Evolutionary conservation across 30 jellyfish, hydroid and myxozoan genomes (phyloP).

Genomic region (Clytia hemisphaerica): DNA sequence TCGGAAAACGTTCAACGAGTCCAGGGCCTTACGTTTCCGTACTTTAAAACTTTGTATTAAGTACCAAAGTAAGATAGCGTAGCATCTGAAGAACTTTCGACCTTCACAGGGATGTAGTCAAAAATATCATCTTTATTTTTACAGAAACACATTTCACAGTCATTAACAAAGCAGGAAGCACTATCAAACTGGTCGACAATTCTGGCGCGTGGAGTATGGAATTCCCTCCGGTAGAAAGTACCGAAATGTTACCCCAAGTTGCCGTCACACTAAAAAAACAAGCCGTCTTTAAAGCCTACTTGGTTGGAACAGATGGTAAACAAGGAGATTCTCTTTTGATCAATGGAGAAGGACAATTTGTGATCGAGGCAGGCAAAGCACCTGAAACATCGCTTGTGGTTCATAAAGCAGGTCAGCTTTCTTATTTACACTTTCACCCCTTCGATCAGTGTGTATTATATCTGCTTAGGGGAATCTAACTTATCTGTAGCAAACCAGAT

Average conservation of each 20-base stretch:
- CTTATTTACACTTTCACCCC: not conserved
- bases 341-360: conserved; percentile 60
- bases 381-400: conserved; percentile 45
- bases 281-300: too few species aligned
- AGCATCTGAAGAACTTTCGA: too few species aligned
- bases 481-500: too few species aligned
- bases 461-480: too few species aligned
- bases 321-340: conserved; percentile 31
- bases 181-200: conserved; percentile 13
- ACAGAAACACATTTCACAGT: conserved; percentile 23
- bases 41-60: too few species aligned
- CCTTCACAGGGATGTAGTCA: too few species aligned
- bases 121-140: too few species aligned
- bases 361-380: conserved; percentile 50
- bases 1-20: too few species aligned
- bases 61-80: too few species aligned
- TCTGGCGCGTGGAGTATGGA: conserved; percentile 39
- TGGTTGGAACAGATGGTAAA: conserved; percentile 35
- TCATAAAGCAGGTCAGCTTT: conserved; percentile 51
- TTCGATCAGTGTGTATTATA: not conserved
- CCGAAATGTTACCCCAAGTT: conserved; percentile 29
- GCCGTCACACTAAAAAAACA: conserved; percentile 38
- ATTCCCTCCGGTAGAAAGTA: conserved; percentile 37
- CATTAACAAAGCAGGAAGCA: conserved; percentile 25
- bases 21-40: too few species aligned